Base-by-base conservation (phyloP, 2,113 vertebrate species). In the Cottus gobio region DNA sequence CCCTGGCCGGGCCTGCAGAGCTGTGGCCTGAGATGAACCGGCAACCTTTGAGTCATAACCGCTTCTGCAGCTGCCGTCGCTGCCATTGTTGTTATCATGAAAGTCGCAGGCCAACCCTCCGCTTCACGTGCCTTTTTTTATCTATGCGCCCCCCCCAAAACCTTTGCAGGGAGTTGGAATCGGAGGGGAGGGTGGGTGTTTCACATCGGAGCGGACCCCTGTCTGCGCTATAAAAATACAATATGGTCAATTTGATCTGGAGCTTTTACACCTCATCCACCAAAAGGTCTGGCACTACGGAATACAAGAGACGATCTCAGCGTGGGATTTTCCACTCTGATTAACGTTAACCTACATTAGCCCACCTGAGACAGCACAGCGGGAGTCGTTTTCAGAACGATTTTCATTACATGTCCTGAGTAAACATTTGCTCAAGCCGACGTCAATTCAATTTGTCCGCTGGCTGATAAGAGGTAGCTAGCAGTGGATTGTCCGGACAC, bases 391-490 rank as follows among this genome's bases (percentile, higher is more conserved):
- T 92, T 90, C 87, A 84, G 85, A 89, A 77, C 79, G 86, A 86
- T 86, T 91, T 89, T 91, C 83, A 92, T 92, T 92, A 83, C 88
- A 88, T 90, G 75, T 93, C 83, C 77, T 91, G 87, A 79, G 68
- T 93, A 91, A 93, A 93, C 84, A 86, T 93, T 91, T 91, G 80
- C 83, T 91, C 85, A 90, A 86, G 79, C 71, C 50, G 84, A 92
- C 88, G 91, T 93, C 91, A 90, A 84, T 91, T 91, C 80, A 91
- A 92, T 93, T 93, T 83, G 82, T 87, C 84, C 81, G 69, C 77
- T 65, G 82, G 81, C 86, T 85, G 91, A 93, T 91, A 91, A 91
- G 89, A 88, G 77, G 88, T 85, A 87, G 83, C 84, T 71, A 77
- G 88, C 67, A 54, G 79, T 71, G 90, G 88, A 86, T 60, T 79